Percentiles rank a stretch among this genome's conserved stretches.
Evolutionary conservation across 92 coral and sea anemone genomes (phyloP).

Genomic region (Paragorgia papillata): DNA sequence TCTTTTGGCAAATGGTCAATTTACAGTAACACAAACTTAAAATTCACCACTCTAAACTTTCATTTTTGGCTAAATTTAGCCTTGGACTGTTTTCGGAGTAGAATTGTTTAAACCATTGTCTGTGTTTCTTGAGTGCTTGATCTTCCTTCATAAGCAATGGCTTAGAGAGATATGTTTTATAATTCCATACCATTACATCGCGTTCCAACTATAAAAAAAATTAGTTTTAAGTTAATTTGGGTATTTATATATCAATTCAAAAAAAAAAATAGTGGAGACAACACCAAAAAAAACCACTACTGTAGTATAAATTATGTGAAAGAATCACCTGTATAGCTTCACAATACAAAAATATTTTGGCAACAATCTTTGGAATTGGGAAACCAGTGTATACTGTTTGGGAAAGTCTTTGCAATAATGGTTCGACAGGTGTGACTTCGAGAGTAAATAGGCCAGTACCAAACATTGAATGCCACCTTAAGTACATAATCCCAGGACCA

Average conservation of each 20-base stretch:
- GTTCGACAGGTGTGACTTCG: constrained; percentile 82
- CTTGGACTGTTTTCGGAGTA: constrained; percentile 91
- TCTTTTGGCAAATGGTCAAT: no score
- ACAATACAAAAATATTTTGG: constrained; percentile 59
- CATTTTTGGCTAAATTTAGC: constrained; percentile 56
- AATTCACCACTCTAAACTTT: constrained; percentile 74
- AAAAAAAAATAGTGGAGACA: no score
- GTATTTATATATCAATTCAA: no score
- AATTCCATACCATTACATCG: constrained; percentile 95
- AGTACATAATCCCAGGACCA: constrained; percentile 94
- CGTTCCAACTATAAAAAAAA: constrained; percentile 97
- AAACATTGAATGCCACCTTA: constrained; percentile 57
- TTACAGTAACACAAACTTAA: no score
- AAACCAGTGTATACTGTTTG: constrained; percentile 64
- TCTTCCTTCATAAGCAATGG: constrained; percentile 93
- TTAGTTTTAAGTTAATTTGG: no score
- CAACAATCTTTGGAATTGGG: constrained; percentile 62
- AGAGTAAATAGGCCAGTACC: constrained; percentile 73
- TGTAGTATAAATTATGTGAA: no score
- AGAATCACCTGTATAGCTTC: constrained; percentile 81
- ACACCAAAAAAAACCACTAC: no score
- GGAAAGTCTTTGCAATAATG: constrained; percentile 75
- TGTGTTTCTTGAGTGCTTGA: constrained; percentile 75
- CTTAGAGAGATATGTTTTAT: constrained; percentile 71
- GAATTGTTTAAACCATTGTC: constrained; percentile 93